Percentiles rank a stretch among this genome's conserved stretches.
Evolutionary conservation across 1,140 invertebrate species (phyloP).

Genomic region (Drosophila athabasca): DNA sequence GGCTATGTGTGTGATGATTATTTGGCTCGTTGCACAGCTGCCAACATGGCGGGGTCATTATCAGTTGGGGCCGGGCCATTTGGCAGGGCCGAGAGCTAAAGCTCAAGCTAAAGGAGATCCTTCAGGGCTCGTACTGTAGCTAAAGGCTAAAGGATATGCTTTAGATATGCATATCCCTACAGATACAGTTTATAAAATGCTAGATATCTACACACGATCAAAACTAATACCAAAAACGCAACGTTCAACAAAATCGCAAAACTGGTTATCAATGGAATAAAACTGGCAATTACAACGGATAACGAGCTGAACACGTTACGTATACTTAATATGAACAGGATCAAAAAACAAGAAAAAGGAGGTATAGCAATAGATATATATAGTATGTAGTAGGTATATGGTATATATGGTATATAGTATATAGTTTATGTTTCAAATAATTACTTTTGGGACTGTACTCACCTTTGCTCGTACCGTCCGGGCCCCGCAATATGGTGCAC

Average conservation of each 20-base stretch:
- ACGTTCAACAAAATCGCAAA: slow-evolving; percentile 49
- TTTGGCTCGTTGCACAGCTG: slow-evolving; percentile 81
- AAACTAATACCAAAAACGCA: slow-evolving; percentile 47
- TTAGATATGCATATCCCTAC: background rate
- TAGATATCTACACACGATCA: slow-evolving; percentile 20
- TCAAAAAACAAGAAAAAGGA: slow-evolving; percentile 9
- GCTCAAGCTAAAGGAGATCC: background rate
- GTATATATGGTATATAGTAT: slow-evolving; percentile 23
- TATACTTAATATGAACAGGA: slow-evolving; percentile 50
- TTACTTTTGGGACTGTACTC: slow-evolving; percentile 81
- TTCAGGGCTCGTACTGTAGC: too few relatives aligned
- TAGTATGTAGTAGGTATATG: slow-evolving; percentile 28
- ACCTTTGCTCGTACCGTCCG: slow-evolving; percentile 98
- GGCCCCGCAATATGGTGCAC: slow-evolving; percentile 98
- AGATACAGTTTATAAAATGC: too few relatives aligned
- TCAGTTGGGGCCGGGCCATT: slow-evolving; percentile 3
- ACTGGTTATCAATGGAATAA: slow-evolving; percentile 8
- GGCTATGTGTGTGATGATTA: slow-evolving; percentile 82
- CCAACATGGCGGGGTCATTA: slow-evolving; percentile 43
- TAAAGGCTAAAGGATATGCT: slow-evolving; percentile 7
- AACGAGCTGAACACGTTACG: slow-evolving; percentile 74
- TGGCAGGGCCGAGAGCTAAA: background rate
- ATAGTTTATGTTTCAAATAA: slow-evolving; percentile 10
- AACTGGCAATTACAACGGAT: slow-evolving; percentile 67
- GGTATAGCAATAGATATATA: slow-evolving; percentile 38